Conservation (phyloP, 2,888 invertebrate genomes). For the Tenthredo mesomela region DNA sequence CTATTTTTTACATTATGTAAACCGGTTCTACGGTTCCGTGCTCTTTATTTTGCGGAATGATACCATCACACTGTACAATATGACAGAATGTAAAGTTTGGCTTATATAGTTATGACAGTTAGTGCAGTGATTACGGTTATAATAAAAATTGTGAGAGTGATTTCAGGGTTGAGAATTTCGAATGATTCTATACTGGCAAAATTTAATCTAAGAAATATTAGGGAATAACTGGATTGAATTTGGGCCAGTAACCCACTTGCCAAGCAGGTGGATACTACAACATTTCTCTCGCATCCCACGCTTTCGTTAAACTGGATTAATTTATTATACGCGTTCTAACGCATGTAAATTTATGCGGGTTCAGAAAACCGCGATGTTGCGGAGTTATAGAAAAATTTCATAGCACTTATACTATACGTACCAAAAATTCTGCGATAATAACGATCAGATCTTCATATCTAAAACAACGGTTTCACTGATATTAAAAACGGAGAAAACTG, state of each 20-base stretch:
- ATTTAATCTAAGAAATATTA: not conserved
- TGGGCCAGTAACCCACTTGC: conserved; percentile 20
- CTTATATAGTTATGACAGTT: not conserved
- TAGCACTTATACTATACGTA: not conserved
- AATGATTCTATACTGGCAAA: not conserved
- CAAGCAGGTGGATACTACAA: not conserved
- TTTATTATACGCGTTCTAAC: not conserved
- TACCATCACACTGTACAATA: not conserved
- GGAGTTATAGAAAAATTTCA: not conserved
- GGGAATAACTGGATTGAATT: not conserved
- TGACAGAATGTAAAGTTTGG: not conserved
- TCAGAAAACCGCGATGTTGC: not conserved
- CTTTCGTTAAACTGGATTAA: conserved; percentile 6
- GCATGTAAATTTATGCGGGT: not conserved
- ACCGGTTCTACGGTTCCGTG: not conserved
- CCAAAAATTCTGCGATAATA: not conserved
- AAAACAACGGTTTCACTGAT: not conserved
- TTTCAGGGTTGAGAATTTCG: not conserved
- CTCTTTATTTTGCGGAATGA: conserved; percentile 1
- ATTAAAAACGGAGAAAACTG: not conserved
- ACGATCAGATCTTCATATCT: not conserved
- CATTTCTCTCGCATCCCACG: conserved; percentile 28
- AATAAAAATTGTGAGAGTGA: not conserved
- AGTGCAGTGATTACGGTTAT: not conserved
- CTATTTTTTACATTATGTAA: not conserved